phyloP scores from a whole-genome alignment of 2,113 vertebrate species.

The Atlantisia rogersi region DNA sequence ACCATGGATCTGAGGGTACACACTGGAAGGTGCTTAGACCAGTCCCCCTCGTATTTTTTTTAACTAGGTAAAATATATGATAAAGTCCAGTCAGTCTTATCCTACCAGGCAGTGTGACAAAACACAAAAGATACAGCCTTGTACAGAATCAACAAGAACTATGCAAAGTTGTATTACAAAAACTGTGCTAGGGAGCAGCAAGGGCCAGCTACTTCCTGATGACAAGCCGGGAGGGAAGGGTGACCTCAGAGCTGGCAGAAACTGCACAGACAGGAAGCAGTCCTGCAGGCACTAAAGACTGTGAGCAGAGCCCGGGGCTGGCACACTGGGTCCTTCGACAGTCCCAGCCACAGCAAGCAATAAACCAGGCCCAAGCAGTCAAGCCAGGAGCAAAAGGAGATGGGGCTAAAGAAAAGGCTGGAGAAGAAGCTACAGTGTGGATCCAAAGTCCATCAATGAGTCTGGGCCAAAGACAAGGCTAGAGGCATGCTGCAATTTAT shows the following conservation, averaged over 20 bases:
- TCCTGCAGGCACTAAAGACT: not conserved
- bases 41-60: not conserved
- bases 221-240: not conserved
- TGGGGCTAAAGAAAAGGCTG: not conserved
- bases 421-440: rapidly evolving
- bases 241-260: not conserved
- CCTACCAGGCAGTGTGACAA: not conserved
- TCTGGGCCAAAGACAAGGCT: not conserved
- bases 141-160: not conserved
- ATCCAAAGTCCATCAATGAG: not conserved
- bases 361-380: not conserved
- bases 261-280: not conserved
- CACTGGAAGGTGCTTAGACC: not conserved
- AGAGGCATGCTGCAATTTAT: not conserved
- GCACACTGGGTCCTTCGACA: rapidly evolving
- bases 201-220: not conserved
- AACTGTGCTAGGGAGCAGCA: not conserved
- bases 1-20: not conserved
- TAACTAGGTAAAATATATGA: not conserved
- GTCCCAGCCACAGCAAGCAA: not conserved
- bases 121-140: not conserved
- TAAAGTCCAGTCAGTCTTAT: not conserved
- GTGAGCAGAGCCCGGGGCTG: not conserved
- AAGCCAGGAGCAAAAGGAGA: not conserved
- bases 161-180: not conserved